Evolutionary conservation across 2,888 invertebrate genomes (phyloP).

Genomic region (Sphaerophoria rueppellii): DNA sequence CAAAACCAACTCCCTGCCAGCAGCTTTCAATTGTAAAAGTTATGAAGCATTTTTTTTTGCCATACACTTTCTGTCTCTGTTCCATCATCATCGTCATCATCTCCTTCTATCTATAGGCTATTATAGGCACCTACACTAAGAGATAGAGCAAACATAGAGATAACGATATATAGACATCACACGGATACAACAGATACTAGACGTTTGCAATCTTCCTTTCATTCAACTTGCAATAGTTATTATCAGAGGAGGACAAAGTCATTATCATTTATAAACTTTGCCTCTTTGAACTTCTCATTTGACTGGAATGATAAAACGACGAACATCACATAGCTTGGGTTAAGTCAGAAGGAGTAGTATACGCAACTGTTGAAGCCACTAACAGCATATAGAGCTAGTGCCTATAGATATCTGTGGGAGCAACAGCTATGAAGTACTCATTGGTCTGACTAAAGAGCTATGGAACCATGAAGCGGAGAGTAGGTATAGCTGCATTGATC

Average conservation of each 20-base stretch:
- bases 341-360: conserved; percentile 2
- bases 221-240: conserved; percentile 47
- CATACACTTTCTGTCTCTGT: neutral
- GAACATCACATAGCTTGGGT: conserved; percentile 8
- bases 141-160: neutral
- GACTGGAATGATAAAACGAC: conserved; percentile 53
- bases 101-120: too few relatives aligned
- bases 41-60: conserved; percentile 50
- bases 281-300: conserved; percentile 73
- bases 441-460: conserved; percentile 52
- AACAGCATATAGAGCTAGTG: neutral
- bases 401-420: conserved; percentile 24
- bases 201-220: conserved; percentile 53
- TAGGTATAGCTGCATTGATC: conserved; percentile 18
- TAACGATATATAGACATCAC: neutral
- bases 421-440: conserved; percentile 42
- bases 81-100: too few relatives aligned
- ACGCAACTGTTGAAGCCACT: conserved; percentile 6
- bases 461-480: conserved; percentile 15
- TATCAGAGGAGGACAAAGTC: conserved; percentile 72
- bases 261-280: conserved; percentile 72
- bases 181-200: neutral
- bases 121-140: neutral
- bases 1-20: neutral
- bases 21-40: conserved; percentile 68